Percentiles rank a stretch among this genome's conserved stretches.
These are phyloP conservation scores for Chelonia mydas DNA, from an alignment of 2,797 vertebrate genomes.

Conservation along the genomic window DNA sequence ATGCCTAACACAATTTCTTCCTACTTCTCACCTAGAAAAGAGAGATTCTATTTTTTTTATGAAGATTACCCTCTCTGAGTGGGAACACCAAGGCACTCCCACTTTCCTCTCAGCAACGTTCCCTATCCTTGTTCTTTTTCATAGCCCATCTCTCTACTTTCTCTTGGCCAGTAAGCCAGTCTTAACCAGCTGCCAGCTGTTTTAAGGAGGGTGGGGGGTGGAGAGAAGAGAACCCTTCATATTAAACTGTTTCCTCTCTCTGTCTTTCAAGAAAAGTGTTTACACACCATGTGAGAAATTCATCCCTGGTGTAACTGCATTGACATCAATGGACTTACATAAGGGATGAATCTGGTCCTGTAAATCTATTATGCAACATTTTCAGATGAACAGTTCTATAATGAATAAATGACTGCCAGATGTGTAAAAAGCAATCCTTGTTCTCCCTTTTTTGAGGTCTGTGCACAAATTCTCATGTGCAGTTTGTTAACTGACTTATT, in stretches of 20 bases:
- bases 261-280: constrained; percentile 62
- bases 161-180: background rate
- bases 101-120: background rate
- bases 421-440: constrained; percentile 44
- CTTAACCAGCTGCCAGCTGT: constrained; percentile 66
- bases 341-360: constrained; percentile 70
- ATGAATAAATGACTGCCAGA: constrained; percentile 75
- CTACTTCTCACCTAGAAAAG: background rate
- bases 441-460: constrained; percentile 37
- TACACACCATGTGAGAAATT: constrained; percentile 63
- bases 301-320: constrained; percentile 57
- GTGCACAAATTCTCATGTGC: constrained; percentile 18
- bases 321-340: constrained; percentile 70
- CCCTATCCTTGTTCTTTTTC: constrained; percentile 2
- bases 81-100: background rate
- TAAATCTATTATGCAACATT: constrained; percentile 69
- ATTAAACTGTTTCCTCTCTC: constrained; percentile 39
- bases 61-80: background rate
- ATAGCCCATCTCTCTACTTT: constrained; percentile 31
- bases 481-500: constrained; percentile 14
- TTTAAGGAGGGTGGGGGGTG: constrained; percentile 8
- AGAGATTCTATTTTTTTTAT: background rate
- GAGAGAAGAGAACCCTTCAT: constrained; percentile 23
- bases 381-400: constrained; percentile 66
- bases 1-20: background rate